Evolutionary conservation across 2,797 vertebrate genomes (phyloP), one percentile per base, ranked within the genome.

Genomic region (Phaenicophaeus curvirostris): DNA sequence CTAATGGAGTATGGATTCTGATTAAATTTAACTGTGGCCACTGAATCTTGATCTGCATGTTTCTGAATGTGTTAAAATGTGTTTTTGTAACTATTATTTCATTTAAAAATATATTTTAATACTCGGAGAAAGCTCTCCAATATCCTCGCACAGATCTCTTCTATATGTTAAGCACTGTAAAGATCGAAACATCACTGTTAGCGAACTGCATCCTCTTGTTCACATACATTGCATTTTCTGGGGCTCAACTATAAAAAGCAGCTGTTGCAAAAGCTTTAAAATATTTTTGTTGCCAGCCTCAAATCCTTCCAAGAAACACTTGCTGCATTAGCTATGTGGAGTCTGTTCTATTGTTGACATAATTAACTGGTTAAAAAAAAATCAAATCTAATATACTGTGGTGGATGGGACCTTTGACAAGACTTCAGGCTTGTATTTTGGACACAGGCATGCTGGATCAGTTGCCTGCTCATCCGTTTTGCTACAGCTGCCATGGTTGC

Each of bases 1-100:
- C 77, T 96, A 96, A 95, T 96, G 90, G 95, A 95, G 53, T 75
- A 87, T 80, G 72, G 71, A 53, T 90, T 95, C 87, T 92, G 94
- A 94, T 96, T 93, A 89, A 93, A 95, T 94, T 95, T 93, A 80
- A n/a, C 90, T 80, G 54, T 74, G 81, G 68, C 65, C 35, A 37
- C 75, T 21, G 37, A 65, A 24, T 89, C 81, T 83, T 74, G 81
- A 35, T 89, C 89, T 85, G 46, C 7, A 13, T 85, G 39, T 80
- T 72, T 85, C 68, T 80, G 6, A 69, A n/a, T 57, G 62, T 92
- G 81, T 92, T 95, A 89, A 85, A 87, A 87, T 67, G 53, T 2
- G 11, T 18, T 50, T 94, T 85, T 82, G 28, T 57, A 78, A 75
- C 55, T 62, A 86, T 59, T 82, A 67, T 75, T 94, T 91, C 6